These are phyloP conservation scores for Augiades crinisus DNA, from an alignment of 2,888 invertebrate species.

Conservation along the genomic window DNA sequence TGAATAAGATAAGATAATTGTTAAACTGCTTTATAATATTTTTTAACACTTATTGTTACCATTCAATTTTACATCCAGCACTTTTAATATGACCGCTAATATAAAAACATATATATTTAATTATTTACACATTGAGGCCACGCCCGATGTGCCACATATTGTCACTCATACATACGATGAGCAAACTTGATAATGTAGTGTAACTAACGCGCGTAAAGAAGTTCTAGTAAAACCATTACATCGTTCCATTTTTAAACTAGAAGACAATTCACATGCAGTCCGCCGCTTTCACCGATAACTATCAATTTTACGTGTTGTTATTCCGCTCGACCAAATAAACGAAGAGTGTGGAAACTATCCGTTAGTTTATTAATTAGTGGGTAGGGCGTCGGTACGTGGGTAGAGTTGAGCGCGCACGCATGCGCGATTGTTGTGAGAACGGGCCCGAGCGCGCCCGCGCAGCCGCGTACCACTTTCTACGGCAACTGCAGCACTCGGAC, in stretches of 20 bases:
- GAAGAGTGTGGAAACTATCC: conserved; percentile 56
- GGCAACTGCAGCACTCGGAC: conserved; percentile 24
- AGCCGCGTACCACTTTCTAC: conserved; percentile 47
- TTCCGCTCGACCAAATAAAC: conserved; percentile 53
- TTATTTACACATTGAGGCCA: no score
- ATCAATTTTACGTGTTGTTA: conserved; percentile 34
- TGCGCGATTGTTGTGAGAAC: conserved; percentile 54
- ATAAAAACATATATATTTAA: no score
- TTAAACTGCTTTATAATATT: no score
- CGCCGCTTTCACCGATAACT: conserved; percentile 12
- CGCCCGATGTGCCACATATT: no score
- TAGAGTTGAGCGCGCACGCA: conserved; percentile 33
- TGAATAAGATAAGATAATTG: no score
- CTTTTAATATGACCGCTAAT: no score
- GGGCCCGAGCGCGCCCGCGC: conserved; percentile 42
- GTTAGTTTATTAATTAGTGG: conserved; percentile 69
- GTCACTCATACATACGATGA: no score
- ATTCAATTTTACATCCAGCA: no score
- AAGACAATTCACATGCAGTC: neutral
- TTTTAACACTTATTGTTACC: no score
- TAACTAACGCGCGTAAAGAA: no score
- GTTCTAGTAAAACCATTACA: no score
- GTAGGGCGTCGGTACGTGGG: conserved; percentile 42
- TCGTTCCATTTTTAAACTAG: neutral
- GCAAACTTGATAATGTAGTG: no score